These are phyloP conservation scores for Andrena hattorfiana DNA, from an alignment of 2,888 invertebrate species.

Conservation along the genomic window DNA sequence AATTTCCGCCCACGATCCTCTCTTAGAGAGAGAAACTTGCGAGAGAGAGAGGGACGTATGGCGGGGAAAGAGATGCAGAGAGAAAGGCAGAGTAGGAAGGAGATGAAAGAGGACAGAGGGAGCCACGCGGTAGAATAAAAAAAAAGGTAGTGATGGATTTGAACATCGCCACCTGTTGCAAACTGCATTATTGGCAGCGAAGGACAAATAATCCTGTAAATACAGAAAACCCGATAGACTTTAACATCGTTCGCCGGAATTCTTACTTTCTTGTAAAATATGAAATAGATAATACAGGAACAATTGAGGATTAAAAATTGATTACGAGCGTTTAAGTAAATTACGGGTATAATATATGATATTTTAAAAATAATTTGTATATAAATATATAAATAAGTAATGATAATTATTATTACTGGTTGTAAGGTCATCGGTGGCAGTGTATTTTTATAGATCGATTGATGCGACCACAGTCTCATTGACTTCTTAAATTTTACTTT, in stretches of 20 bases:
- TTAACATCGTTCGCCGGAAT: background rate
- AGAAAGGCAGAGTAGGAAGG: slow-evolving; percentile 14
- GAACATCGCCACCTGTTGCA: slow-evolving; percentile 21
- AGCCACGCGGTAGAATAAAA: slow-evolving; percentile 45
- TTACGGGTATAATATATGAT: too few species aligned
- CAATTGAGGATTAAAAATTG: too few species aligned
- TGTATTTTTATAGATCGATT: too few species aligned
- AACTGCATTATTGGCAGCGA: background rate
- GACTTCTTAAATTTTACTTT: too few species aligned
- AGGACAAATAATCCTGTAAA: background rate
- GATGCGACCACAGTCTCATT: too few species aligned
- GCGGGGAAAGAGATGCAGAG: slow-evolving; percentile 23
- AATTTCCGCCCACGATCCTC: slow-evolving; percentile 81
- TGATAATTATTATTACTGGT: too few species aligned
- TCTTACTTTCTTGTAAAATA: too few species aligned
- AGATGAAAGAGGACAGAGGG: slow-evolving; percentile 49
- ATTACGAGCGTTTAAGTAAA: too few species aligned
- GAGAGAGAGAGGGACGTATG: slow-evolving; percentile 30
- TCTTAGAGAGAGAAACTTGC: slow-evolving; percentile 45
- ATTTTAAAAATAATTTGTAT: too few species aligned
- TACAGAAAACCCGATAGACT: background rate
- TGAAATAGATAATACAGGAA: too few species aligned
- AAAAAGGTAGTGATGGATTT: slow-evolving; percentile 38
- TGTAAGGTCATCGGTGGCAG: too few species aligned
- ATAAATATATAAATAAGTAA: too few species aligned